Evolutionary conservation across 1,140 invertebrate species (phyloP), one percentile per base, ranked within the genome.

Genomic region (Lepidurus couesii): DNA sequence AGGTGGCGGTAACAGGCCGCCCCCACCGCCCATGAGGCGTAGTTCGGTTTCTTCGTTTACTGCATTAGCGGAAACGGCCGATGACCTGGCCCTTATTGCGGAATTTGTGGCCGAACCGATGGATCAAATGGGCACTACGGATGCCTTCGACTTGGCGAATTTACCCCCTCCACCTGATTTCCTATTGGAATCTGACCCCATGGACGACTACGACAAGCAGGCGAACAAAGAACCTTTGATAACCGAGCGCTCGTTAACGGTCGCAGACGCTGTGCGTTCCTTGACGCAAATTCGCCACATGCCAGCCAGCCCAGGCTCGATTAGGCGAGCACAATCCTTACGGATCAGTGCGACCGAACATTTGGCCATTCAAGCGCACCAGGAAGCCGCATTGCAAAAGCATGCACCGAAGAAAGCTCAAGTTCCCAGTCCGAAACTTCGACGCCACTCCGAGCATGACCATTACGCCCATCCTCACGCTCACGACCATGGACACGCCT

Each of bases 201-300:
- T 84, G 1, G 84, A 84, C 75, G 75, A 74, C 77, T 16, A 75
- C 16, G 43, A 74, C 8, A 47, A 4, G 74, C 13, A 44, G 53
- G n/a, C 9, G 42, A 21, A 42, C 34, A 76, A 43, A 24, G 77
- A 73, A 73, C 26, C 74, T 24, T 42, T 76, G 73, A 44, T 53
- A 73, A 21, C 76, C 8, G 79, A 79, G 78, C 82, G 81, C 45
- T 75, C 44, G 24, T 81, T 88, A 74, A 92, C 90, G 82, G 93
- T 95, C n/a, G 93, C 93, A 3, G 93, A 95, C 84, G 93, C 93
- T 1, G 92, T 95, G 11, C 92, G 93, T 83, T 93, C 92, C 26
- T 84, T 95, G 78, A 94, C 93, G 0, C 93, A 94, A 83, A 84
- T 94, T 79, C 92, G 92, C 82, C 93, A 95, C 84, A 93, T 92